These are phyloP conservation scores for Neodiprion pinetum DNA, from an alignment of 1,140 invertebrate genomes.

Conservation along the genomic window DNA sequence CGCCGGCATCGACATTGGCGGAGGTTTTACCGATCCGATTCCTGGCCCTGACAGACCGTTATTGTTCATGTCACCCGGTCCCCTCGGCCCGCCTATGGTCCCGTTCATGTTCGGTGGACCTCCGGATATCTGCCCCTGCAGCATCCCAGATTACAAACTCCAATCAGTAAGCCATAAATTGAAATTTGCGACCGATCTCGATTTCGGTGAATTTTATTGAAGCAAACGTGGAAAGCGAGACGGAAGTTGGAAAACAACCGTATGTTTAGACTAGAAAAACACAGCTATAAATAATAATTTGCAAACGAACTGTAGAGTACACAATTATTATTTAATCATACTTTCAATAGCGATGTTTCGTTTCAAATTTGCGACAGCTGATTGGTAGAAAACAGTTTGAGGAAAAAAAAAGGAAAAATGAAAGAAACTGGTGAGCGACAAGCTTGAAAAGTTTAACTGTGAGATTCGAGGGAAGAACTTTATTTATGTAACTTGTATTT, in stretches of 20 bases:
- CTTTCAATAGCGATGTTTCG: no score
- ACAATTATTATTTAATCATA: no score
- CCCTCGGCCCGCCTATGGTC: conserved; percentile 43
- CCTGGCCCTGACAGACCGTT: conserved; percentile 58
- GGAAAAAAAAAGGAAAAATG: no score
- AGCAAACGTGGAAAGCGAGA: background rate
- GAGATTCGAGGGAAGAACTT: no score
- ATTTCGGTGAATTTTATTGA: background rate
- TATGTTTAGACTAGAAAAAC: background rate
- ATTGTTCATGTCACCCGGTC: conserved; percentile 61
- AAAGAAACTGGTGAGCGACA: no score
- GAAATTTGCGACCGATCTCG: no score
- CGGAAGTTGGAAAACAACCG: background rate
- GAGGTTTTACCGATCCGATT: conserved; percentile 56
- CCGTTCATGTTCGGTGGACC: conserved; percentile 54
- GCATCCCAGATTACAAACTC: conserved; percentile 16
- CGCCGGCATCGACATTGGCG: conserved; percentile 59
- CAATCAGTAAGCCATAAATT: background rate
- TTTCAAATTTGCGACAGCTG: no score
- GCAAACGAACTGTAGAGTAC: no score
- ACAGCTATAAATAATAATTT: conserved; percentile 17
- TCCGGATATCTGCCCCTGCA: conserved; percentile 58
- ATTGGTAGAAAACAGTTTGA: no score
- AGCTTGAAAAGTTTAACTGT: no score
- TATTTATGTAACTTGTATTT: no score